These are phyloP conservation scores for Thamnophis elegans DNA, from an alignment of 2,797 vertebrate genomes.

Conservation along the genomic window DNA sequence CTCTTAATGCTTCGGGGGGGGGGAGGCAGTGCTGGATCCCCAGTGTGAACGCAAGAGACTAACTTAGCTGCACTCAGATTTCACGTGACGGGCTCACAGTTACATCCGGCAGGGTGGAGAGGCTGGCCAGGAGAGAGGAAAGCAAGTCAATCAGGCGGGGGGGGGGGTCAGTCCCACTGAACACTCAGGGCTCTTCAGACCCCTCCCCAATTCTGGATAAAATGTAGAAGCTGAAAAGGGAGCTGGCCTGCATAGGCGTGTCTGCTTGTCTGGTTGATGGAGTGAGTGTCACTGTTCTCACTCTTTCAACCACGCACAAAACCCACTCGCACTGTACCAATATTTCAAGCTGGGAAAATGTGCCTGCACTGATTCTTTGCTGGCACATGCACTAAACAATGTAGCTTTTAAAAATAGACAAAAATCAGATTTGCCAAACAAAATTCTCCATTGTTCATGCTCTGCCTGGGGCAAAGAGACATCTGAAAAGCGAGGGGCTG, in stretches of 20 bases:
- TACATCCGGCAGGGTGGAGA: background rate
- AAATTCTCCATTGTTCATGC: background rate
- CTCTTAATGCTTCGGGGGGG: background rate
- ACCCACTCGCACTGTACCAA: background rate
- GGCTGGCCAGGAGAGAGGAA: background rate
- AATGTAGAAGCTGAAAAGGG: background rate
- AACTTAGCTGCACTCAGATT: background rate
- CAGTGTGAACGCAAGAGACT: background rate
- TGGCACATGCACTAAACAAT: background rate
- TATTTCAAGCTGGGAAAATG: background rate
- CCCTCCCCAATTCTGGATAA: background rate
- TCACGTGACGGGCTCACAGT: conserved; percentile 1
- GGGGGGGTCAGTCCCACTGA: background rate
- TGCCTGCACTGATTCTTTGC: background rate
- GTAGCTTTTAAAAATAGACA: conserved; percentile 3
- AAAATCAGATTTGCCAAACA: background rate
- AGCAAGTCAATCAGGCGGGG: background rate
- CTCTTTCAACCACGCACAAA: background rate
- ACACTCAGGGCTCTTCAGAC: background rate
- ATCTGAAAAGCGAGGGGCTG: background rate
- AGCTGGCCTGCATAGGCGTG: background rate
- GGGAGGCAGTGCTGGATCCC: background rate
- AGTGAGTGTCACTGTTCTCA: background rate
- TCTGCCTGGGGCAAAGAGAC: background rate
- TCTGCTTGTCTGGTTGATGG: background rate